Evolutionary conservation across 2,888 invertebrate species (phyloP), one percentile per base, ranked within the genome.

Genomic region (Napeogenes sylphis): DNA sequence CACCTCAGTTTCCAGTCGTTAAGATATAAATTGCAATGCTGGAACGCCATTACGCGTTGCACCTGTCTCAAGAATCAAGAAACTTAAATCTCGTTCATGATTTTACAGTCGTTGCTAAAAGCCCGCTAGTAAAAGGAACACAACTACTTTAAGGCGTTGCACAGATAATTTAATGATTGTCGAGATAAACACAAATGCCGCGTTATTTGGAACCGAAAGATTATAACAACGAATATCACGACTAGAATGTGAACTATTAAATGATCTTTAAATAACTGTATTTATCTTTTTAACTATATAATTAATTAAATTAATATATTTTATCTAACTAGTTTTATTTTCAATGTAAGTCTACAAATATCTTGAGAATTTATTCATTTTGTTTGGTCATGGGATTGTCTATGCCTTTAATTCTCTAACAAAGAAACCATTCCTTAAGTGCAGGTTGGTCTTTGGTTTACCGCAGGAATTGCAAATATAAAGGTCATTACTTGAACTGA

Each of bases 11-110:
- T 65, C 66, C 71, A 74, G 65, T 66, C 35, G 14, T 55, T 74
- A 76, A 68, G 71, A 71, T 65, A 72, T 68, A 72, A 74, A 75
- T 79, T 83, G 47, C 62, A 68, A 67, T 74, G 74, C 54, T 70
- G 66, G 56, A 65, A 60, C 59, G 59, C 63, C 63, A 72, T 70
- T 74, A 72, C 75, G 73, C 68, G 77, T 76, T 82, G 81, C 87
- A 87, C 88, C 87, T 89, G 88, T 85, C 80, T 77, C 75, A 75
- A 78, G 81, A 80, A 87, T 84, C 82, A 82, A 83, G 83, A 79
- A 84, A 85, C 84, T 83, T 77, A 81, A 83, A 84, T 86, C 83
- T 63, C 72, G 79, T 80, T 80, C 79, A 79, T 79, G 80, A 77
- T 73, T 76, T 73, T 69, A 71, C 66, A 66, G 68, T 71, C 64